Evolutionary conservation across 2,113 vertebrate species (phyloP), one percentile per base, ranked within the genome.

Genomic region (Crypturellus undulatus): DNA sequence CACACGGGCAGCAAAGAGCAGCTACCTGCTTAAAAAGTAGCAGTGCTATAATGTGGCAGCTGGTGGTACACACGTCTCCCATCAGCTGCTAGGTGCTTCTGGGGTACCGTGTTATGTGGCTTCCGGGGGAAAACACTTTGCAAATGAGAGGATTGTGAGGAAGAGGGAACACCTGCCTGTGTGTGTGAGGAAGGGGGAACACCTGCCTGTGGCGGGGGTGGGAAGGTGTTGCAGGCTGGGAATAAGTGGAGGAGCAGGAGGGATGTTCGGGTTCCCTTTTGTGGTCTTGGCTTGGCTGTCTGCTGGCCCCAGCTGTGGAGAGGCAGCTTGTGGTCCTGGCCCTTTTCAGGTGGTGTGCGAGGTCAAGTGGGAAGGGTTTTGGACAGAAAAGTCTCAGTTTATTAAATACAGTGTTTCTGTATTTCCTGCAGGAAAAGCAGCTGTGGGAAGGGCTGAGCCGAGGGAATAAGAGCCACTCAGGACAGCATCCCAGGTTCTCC

Each of bases 11-110:
- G 64, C 26, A 87, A 83, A 67, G 76, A 5, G 10, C 92, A 95
- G 32, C 73, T 83, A 83, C 49, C 12, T 90, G 10, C 90, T 95
- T 72, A 87, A 95, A 94, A 92, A 90, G 87, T 76, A 88, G 84
- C 72, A 70, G 69, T 69, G 62, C 43, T 34, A 10, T 68, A 93
- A 49, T 7, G 25, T 4, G 2, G 28, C 47, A 45, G 59, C 81
- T 62, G 32, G 58, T 81, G 81, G 80, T 72, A 81, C 90, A 84
- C 2, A 0, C 11, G 76, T 69, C 73, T 95, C 79, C 82, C 92
- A 54, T 86, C 80, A 79, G 64, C 0, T 0, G 71, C 24, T 7
- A 43, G 88, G 42, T 0, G 36, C 10, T 67, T 19, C 22, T 40
- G 18, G 40, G 56, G 6, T 79, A 25, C 15, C 49, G 49, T 3